A percentile compares a stretch with the other conserved stretches of the same genome.
Evolutionary conservation across 2,888 invertebrate genomes (phyloP).

Genomic region (Sarcophaga variegata): DNA sequence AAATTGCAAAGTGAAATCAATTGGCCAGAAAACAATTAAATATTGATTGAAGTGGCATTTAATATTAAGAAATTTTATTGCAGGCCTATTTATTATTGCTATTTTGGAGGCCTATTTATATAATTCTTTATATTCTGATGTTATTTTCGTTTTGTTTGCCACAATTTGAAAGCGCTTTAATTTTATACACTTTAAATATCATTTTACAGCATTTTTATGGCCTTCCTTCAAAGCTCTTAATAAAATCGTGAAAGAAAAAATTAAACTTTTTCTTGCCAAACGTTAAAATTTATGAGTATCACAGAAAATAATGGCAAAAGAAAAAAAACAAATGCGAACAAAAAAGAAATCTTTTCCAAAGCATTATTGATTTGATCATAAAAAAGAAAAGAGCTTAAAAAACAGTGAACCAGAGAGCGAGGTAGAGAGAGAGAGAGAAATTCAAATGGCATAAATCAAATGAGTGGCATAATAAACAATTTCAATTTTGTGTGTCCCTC

Average conservation of each 20-base stretch:
- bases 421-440: not conserved
- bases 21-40: too few relatives aligned
- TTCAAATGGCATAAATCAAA: conserved; percentile 61
- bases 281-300: not conserved
- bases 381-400: not conserved
- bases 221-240: not conserved
- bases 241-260: not conserved
- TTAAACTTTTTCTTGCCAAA: not conserved
- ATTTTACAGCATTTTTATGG: conserved; percentile 3
- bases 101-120: not conserved
- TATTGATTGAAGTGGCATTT: too few relatives aligned
- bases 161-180: not conserved
- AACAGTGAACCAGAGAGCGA: too few relatives aligned
- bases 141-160: not conserved
- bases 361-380: conserved; percentile 49
- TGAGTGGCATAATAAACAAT: conserved; percentile 59
- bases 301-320: not conserved
- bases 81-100: not conserved
- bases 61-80: too few relatives aligned
- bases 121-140: not conserved
- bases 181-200: not conserved
- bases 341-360: conserved; percentile 13
- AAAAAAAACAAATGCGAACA: conserved; percentile 16
- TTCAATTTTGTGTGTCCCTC: conserved; percentile 53
- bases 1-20: too few relatives aligned